Evolutionary conservation across 2,888 invertebrate genomes (phyloP), one percentile per base, ranked within the genome.

Genomic region (Sipha maydis): DNA sequence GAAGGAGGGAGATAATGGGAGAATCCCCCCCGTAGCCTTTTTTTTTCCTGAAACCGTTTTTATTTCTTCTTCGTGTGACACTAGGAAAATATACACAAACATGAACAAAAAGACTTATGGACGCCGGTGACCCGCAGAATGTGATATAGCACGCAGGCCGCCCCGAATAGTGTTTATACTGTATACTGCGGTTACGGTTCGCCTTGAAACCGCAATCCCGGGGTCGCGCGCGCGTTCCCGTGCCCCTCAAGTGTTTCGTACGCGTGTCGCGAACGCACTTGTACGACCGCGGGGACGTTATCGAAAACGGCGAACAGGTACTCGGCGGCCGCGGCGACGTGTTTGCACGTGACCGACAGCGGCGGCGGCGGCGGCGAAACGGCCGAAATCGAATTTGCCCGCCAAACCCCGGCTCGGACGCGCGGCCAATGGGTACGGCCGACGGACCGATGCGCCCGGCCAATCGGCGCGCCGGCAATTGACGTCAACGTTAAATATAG

Each of bases 401-500:
- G 86, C 86, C 86, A 86, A 86, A 86, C 71, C 56, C 73, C 73
- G 86, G 73, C n/a, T 7, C 28, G 73, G n/a, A 31, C 54, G 38
- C 71, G 34, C 67, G 67, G 38, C 71, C 79, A 73, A 86, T 80
- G 48, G 69, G 34, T 54, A 14, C 56, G 86, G 71, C 73, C 54
- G 71, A 54, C 54, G 54, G 34, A 25, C 34, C 31, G 77, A 4
- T 8, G 54, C n/a, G 21, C 3, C 4, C 86, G 61, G 28, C 86
- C 86, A 86, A 86, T 86, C 79, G 73, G 41, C 14, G n/a, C 38
- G 79, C 41, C 4, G 31, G 38, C 17, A 79, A 71, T 61, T 86
- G 86, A 86, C 86, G 86, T 86, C 86, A 80, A n/a, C 8, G 79
- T 56, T 86, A 86, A 73, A 80, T 73, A 80, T 86, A 86, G 80